Evolutionary conservation across 2,797 vertebrate species (phyloP).

Genomic region (Acrossocheilus wenchowensis): DNA sequence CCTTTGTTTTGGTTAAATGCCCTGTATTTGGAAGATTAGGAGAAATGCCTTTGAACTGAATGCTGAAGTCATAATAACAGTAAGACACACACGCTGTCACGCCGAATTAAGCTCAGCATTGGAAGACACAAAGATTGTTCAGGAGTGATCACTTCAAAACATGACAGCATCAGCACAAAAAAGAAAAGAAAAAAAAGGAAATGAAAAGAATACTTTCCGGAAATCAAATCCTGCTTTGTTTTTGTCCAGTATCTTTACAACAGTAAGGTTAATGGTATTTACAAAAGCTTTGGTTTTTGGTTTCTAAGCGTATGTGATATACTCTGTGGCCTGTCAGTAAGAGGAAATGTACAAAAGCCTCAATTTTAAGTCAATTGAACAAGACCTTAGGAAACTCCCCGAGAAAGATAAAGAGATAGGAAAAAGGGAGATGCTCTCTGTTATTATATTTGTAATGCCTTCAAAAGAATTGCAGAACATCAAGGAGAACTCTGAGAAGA

Average conservation of each 20-base stretch:
- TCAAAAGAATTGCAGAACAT: constrained; percentile 43
- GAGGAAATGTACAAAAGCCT: constrained; percentile 31
- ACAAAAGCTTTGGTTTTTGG: constrained; percentile 18
- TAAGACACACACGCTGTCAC: background rate
- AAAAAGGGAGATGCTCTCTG: background rate
- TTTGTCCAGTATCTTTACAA: background rate
- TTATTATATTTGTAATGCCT: constrained; percentile 39
- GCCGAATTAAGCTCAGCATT: constrained; percentile 5
- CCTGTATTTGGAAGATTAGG: constrained; percentile 7
- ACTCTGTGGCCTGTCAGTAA: constrained; percentile 32
- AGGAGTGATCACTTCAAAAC: constrained; percentile 19
- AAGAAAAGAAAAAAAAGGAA: constrained; percentile 12
- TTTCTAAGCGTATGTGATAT: constrained; percentile 17
- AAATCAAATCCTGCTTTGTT: constrained; percentile 30
- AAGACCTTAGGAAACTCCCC: constrained; percentile 25
- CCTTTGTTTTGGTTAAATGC: background rate
- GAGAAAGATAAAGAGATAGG: constrained; percentile 21
- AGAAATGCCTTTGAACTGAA: constrained; percentile 24
- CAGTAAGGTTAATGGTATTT: constrained; percentile 25
- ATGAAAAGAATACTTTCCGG: background rate
- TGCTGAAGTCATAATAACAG: background rate
- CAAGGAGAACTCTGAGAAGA: constrained; percentile 22
- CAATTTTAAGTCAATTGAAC: constrained; percentile 34
- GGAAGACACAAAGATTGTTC: constrained; percentile 23
- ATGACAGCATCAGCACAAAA: background rate